Percentiles rank a stretch among this genome's conserved stretches.
Conservation (phyloP, 2,113 vertebrate genomes). For the Amazona vittata region DNA sequence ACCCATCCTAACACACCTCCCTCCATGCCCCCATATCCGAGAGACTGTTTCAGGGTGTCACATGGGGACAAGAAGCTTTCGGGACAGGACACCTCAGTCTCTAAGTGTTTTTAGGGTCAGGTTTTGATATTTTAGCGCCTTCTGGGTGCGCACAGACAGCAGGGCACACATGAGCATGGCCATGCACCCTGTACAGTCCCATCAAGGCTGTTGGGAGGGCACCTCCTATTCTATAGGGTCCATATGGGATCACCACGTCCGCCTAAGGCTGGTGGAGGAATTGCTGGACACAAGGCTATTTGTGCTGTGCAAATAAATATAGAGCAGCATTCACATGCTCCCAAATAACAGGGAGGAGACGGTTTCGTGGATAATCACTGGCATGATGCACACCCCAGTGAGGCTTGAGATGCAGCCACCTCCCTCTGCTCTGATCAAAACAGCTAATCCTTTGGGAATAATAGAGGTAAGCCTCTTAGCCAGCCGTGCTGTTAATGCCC, state of each 20-base stretch:
- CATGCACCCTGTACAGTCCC: rapidly evolving
- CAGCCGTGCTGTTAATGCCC: rapidly evolving
- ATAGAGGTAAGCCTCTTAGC: neutral
- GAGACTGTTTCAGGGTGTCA: rapidly evolving
- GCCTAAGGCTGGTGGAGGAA: neutral
- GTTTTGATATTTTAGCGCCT: neutral
- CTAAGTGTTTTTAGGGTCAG: neutral
- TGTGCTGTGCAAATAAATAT: neutral
- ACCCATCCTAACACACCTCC: neutral
- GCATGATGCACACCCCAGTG: rapidly evolving
- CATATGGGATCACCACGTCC: neutral
- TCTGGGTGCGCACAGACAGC: rapidly evolving
- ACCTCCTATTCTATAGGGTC: neutral
- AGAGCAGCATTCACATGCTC: neutral
- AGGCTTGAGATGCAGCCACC: rapidly evolving
- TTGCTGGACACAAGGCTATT: rapidly evolving
- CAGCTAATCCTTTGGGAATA: neutral
- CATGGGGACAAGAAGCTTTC: rapidly evolving
- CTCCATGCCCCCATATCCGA: rapidly evolving
- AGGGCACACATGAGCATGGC: rapidly evolving
- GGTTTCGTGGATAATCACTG: rapidly evolving
- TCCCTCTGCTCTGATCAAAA: neutral
- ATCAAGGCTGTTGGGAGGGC: neutral
- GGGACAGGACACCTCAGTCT: neutral
- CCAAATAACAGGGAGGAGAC: rapidly evolving